phyloP scores from a whole-genome alignment of 1,140 invertebrate genomes.

The Dermatophagoides farinae region DNA sequence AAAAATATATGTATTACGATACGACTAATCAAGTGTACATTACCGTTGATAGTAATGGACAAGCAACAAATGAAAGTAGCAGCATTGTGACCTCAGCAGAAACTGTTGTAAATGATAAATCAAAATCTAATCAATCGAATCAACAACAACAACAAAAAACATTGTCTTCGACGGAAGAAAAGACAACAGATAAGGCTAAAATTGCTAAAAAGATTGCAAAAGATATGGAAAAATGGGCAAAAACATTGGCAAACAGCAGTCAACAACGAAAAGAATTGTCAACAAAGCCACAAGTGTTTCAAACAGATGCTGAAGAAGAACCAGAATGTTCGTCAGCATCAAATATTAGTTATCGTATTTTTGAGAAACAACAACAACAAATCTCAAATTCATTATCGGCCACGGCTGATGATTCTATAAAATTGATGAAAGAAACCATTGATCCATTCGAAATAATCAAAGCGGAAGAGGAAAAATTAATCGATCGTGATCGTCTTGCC shows the following conservation, averaged over 20 bases:
- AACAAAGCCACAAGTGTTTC: slow-evolving; percentile 8
- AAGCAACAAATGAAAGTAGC: not conserved
- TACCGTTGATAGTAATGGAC: slow-evolving; percentile 31
- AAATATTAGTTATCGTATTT: not conserved
- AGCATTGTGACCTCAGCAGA: not conserved
- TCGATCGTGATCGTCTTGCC: slow-evolving; percentile 72
- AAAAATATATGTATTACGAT: slow-evolving; percentile 91
- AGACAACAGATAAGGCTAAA: slow-evolving; percentile 79
- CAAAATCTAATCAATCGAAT: too few relatives aligned
- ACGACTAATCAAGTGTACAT: slow-evolving; percentile 53
- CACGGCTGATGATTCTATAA: slow-evolving; percentile 24
- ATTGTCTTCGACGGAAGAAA: slow-evolving; percentile 32
- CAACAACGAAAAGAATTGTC: slow-evolving; percentile 60
- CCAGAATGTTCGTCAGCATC: slow-evolving; percentile 29
- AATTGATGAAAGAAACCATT: slow-evolving; percentile 1
- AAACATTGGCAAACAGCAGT: slow-evolving; percentile 38
- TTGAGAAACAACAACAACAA: not conserved
- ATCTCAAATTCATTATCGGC: not conserved
- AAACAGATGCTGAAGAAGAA: not conserved
- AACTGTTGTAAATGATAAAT: not conserved
- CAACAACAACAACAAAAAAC: slow-evolving; percentile 18
- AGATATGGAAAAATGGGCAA: slow-evolving; percentile 89
- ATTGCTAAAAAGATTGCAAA: slow-evolving; percentile 95
- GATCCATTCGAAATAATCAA: slow-evolving; percentile 21
- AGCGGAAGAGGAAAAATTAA: slow-evolving; percentile 34